A percentile compares a stretch with the other conserved stretches of the same genome.
phyloP scores from a whole-genome alignment of 2,888 invertebrate species.

The Dilophus febrilis region DNA sequence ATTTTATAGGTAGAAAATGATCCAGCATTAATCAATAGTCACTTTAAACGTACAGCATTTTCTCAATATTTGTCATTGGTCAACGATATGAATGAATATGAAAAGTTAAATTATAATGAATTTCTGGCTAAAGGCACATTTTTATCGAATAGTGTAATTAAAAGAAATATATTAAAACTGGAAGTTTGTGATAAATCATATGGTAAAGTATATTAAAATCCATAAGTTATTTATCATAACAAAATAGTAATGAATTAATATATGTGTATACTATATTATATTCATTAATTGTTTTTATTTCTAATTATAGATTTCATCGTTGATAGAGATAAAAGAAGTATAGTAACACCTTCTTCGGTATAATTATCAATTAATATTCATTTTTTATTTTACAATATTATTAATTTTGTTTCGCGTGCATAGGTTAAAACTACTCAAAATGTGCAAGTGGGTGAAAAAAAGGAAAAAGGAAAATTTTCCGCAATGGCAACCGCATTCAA shows the following conservation, averaged over 20 bases:
- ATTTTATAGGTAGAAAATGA: constrained; percentile 22
- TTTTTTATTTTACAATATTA: not conserved
- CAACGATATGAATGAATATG: constrained; percentile 56
- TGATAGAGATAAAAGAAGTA: too few relatives aligned
- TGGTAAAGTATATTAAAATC: too few relatives aligned
- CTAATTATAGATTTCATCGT: too few relatives aligned
- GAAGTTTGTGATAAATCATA: constrained; percentile 16
- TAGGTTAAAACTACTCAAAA: too few relatives aligned
- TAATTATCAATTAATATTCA: not conserved
- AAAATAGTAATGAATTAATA: too few relatives aligned
- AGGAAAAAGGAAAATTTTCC: constrained; percentile 20
- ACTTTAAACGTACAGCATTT: constrained; percentile 57
- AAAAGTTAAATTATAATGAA: constrained; percentile 50
- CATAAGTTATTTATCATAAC: too few relatives aligned
- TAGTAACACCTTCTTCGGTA: too few relatives aligned
- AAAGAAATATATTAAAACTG: constrained; percentile 48
- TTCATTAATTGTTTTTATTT: too few relatives aligned
- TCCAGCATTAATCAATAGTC: constrained; percentile 39
- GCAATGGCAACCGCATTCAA: constrained; percentile 24
- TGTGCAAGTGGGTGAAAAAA: not conserved
- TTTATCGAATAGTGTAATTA: constrained; percentile 48
- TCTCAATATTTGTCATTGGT: constrained; percentile 60
- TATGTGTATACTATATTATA: too few relatives aligned
- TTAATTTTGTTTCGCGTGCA: too few relatives aligned
- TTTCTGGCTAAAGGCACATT: constrained; percentile 49